Base-by-base conservation (phyloP, 2,888 invertebrate genomes). In the Hydrotaea diabolus region DNA sequence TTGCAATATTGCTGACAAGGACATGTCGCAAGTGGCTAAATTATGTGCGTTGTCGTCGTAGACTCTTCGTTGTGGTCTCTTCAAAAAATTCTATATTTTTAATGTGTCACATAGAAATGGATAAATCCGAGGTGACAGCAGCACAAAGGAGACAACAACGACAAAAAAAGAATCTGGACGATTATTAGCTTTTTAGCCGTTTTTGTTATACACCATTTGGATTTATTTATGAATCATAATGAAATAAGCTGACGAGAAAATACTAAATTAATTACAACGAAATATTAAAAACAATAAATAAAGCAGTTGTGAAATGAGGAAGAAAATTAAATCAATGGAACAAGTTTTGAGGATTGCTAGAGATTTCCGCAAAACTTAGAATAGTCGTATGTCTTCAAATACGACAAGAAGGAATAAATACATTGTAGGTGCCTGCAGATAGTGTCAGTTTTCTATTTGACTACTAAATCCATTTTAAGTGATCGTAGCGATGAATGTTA, bases 81-180 rank as follows among this genome's bases (percentile, higher is more conserved):
- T 66, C 39, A 2, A 66, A 66, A 66, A 31, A 19, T 43, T 69
- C 23, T 43, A 43, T 46, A 69, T 23, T 69, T 78, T 69, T 69
- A 82, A 77, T 39, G 62, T 80, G 77, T 80, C 85, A 79, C 55
- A 71, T 59, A 62, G 26, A 59, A 78, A 79, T 77, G 79, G 79
- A 85, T 85, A 85, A 85, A 82, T 82, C 71, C 74, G 69, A 80
- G 79, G 71, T 80, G 85, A 85, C 85, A 85, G 77, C 39, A 39
- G 39, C 55, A 85, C 85, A 85, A 82, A 85, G 85, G 77, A 77
- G 49, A 31, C 21, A 2, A 17, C 26, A 13, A 64, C 15, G n/a
- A 64, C 11, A 62, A 64, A 43, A 39, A 69, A 31, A 15, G 23
- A 69, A 1, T 43, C 43, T 69, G 43, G 43, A 69, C 43, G 21